A percentile compares a stretch with the other conserved stretches of the same genome.
These are phyloP conservation scores for Melikaiella ostensackeni DNA, from an alignment of 2,888 invertebrate species.

Conservation along the genomic window DNA sequence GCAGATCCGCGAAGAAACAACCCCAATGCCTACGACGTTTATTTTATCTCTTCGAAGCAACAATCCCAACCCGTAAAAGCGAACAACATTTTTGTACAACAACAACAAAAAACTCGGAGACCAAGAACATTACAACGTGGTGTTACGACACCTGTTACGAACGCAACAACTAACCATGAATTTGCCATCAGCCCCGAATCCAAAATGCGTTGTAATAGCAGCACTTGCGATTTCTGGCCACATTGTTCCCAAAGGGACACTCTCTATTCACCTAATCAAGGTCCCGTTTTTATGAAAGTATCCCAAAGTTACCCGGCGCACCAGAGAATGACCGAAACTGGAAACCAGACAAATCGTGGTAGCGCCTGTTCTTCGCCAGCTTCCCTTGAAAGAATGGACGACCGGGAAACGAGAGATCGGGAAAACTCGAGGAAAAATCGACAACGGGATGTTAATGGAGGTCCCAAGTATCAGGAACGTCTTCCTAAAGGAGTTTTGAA, in stretches of 20 bases:
- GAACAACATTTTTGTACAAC: conserved; percentile 49
- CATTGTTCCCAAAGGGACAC: conserved; percentile 79
- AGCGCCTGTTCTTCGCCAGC: conserved; percentile 75
- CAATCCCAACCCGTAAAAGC: conserved; percentile 60
- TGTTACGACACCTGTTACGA: conserved; percentile 76
- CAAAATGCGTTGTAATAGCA: conserved; percentile 78
- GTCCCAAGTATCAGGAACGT: conserved; percentile 65
- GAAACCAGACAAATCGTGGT: conserved; percentile 57
- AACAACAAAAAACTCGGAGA: conserved; percentile 71
- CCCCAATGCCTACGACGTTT: conserved; percentile 66
- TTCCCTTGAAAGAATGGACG: conserved; percentile 74
- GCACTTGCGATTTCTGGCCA: conserved; percentile 83
- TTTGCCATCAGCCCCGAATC: conserved; percentile 68
- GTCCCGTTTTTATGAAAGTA: conserved; percentile 75
- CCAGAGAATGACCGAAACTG: conserved; percentile 75
- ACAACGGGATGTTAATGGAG: conserved; percentile 47
- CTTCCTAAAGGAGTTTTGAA: conserved; percentile 66
- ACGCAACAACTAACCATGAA: conserved; percentile 61
- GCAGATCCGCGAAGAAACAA: conserved; percentile 62
- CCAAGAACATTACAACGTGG: conserved; percentile 78
- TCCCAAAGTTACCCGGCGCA: conserved; percentile 80
- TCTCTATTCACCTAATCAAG: conserved; percentile 67
- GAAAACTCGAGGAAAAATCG: conserved; percentile 59
- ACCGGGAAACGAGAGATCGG: conserved; percentile 59
- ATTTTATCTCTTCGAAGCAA: conserved; percentile 71